Base-by-base conservation (phyloP, 1,140 invertebrate species). In the Eciton burchellii region DNA sequence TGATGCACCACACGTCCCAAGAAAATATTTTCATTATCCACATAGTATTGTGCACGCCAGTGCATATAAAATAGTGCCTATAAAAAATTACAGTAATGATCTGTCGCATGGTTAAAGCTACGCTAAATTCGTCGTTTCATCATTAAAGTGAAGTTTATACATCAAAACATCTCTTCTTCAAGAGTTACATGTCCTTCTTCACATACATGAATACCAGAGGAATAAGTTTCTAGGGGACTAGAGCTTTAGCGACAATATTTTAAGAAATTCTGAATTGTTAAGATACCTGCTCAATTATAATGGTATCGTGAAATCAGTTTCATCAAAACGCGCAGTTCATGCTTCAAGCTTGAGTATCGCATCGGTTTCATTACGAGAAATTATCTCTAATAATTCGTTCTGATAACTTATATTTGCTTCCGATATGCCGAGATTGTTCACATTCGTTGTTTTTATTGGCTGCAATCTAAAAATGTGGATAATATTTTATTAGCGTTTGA, bases 281-380 rank as follows among this genome's bases (percentile, higher is more conserved):
- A 63, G 41, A 21, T 21, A 86, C 92, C 66, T 72, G 54, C 16
- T 54, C 14, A 26, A 54, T 77, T 73, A 86, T 8, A 89, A 65
- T 8, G 79, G 84, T 0, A 63, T 43, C 12, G 81, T 60, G 24
- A 81, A 83, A 24, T 63, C 56, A 19, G 6, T 0, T 16, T 49
- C 59, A 0, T 0, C 0, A 5, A 9, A 0, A n/a, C 81, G 76
- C 2, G 0, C 8, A 0, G 0, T 0, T 47, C 56, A 72, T 1
- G 60, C 52, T 49, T 68, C 83, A 0, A 83, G 11, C 49, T 88
- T 87, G 0, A 90, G 60, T 63, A 91, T 79, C 16, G 90, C 77
- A 9, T 87, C 65, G 3, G 86, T 85, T 79, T 89, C 63, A 54
- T 91, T 90, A 14, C 35, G 29, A 52, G 70, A 56, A 3, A 91